These are phyloP conservation scores for Muscicapa striata DNA, from an alignment of 2,797 vertebrate species.

Conservation along the genomic window DNA sequence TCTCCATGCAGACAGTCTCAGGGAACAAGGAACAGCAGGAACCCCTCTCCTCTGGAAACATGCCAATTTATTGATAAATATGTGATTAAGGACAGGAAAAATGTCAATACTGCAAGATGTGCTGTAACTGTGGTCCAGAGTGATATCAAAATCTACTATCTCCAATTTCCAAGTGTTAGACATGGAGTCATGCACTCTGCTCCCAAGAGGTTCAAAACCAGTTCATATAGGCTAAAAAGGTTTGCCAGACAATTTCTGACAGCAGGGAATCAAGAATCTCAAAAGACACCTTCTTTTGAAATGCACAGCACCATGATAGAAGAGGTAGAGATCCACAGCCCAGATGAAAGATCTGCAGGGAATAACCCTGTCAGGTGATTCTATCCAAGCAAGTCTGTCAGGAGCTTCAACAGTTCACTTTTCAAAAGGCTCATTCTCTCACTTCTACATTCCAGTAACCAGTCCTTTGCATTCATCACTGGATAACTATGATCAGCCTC, in stretches of 20 bases:
- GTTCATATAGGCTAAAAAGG: background rate
- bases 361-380: background rate
- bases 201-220: background rate
- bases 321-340: background rate
- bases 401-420: background rate
- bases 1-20: background rate
- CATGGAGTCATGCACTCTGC: background rate
- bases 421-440: background rate
- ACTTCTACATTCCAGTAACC: background rate
- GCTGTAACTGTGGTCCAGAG: background rate
- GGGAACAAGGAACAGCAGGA: background rate
- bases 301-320: background rate
- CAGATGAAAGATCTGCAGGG: background rate
- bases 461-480: background rate
- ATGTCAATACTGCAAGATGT: background rate
- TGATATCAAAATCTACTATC: background rate
- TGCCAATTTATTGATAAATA: background rate
- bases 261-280: background rate
- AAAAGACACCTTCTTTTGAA: background rate
- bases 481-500: background rate
- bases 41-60: background rate
- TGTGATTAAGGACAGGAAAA: background rate
- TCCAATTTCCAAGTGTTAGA: background rate
- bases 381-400: background rate
- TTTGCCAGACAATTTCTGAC: background rate